Evolutionary conservation across 1,140 invertebrate species (phyloP).

Genomic region (Acromyrmex echinatior): DNA sequence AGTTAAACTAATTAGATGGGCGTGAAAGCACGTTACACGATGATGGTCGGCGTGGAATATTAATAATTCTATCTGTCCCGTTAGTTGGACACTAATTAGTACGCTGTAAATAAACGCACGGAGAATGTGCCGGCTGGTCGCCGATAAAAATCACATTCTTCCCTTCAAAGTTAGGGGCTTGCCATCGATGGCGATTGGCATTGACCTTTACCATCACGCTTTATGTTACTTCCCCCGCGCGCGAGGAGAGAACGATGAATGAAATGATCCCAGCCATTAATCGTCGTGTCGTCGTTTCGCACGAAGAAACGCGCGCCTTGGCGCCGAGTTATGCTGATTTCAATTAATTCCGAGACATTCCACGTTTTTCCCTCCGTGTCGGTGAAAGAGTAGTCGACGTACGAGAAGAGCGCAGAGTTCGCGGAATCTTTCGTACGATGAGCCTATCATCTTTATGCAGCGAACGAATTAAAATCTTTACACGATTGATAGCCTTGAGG

Average conservation of each 20-base stretch:
- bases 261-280: slow-evolving; percentile 75
- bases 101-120: slow-evolving; percentile 53
- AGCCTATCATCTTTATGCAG: slow-evolving; percentile 17
- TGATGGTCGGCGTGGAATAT: slow-evolving; percentile 25
- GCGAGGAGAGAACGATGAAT: slow-evolving; percentile 69
- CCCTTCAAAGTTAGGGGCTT: slow-evolving; percentile 70
- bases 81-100: slow-evolving; percentile 62
- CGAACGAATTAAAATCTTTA: slow-evolving; percentile 11
- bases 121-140: slow-evolving; percentile 14
- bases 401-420: slow-evolving; percentile 40
- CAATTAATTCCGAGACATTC: slow-evolving; percentile 78
- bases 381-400: neutral
- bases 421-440: neutral
- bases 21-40: slow-evolving; percentile 24
- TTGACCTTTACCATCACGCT: slow-evolving; percentile 72
- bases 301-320: slow-evolving; percentile 71
- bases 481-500: slow-evolving; percentile 29
- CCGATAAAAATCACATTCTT: slow-evolving; percentile 64
- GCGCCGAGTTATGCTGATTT: slow-evolving; percentile 78
- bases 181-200: slow-evolving; percentile 64
- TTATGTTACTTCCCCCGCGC: slow-evolving; percentile 59
- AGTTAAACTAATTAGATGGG: slow-evolving; percentile 48
- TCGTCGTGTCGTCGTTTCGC: slow-evolving; percentile 68
- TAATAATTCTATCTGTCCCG: slow-evolving; percentile 48
- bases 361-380: slow-evolving; percentile 63